These are phyloP conservation scores for Melikaiella ostensackeni DNA, from an alignment of 2,888 invertebrate species.

Conservation along the genomic window DNA sequence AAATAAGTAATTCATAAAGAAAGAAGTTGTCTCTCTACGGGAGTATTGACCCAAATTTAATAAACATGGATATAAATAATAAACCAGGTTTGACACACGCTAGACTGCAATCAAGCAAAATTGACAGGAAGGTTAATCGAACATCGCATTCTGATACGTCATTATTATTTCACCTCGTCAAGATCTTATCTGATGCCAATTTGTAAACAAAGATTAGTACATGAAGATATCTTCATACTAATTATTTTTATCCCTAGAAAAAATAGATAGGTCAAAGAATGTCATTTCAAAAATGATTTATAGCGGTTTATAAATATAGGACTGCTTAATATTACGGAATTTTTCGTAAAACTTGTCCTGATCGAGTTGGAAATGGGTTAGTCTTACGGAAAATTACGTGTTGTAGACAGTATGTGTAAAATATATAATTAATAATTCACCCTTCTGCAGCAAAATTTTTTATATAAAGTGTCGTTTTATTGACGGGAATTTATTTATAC, in stretches of 20 bases:
- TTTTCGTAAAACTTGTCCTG: no score
- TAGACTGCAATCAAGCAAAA: conserved; percentile 12
- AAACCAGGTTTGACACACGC: neutral
- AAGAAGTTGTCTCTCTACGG: neutral
- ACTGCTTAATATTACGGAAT: no score
- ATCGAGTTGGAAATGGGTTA: no score
- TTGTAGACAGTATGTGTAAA: no score
- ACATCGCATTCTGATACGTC: conserved; percentile 12
- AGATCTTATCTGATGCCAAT: conserved; percentile 6
- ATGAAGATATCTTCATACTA: neutral
- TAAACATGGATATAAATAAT: neutral
- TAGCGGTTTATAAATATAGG: neutral
- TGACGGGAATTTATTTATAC: no score
- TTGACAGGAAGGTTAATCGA: conserved; percentile 29
- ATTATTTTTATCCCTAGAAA: neutral
- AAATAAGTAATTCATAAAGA: neutral
- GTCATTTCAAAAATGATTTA: neutral
- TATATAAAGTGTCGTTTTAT: no score
- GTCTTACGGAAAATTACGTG: no score
- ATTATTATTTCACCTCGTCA: neutral
- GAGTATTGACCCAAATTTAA: neutral
- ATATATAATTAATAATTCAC: no score
- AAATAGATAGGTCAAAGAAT: neutral
- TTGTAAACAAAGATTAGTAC: neutral
- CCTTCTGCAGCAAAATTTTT: no score